phyloP scores from a whole-genome alignment of 2,888 invertebrate species.

The Polyommatus icarus region DNA sequence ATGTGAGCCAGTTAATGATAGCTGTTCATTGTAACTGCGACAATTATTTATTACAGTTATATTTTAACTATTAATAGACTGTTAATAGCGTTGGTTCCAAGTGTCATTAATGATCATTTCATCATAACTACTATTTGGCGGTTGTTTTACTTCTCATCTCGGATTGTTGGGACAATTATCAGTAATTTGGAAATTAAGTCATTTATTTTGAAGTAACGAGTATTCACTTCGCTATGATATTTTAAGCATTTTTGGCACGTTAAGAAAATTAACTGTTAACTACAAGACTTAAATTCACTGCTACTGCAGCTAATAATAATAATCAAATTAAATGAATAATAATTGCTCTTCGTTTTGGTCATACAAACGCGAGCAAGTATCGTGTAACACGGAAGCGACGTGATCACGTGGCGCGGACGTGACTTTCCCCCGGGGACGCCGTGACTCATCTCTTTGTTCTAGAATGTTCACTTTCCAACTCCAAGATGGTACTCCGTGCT shows the following conservation, averaged over 20 bases:
- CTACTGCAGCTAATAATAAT: neutral
- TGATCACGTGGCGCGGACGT: constrained; percentile 19
- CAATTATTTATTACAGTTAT: constrained; percentile 13
- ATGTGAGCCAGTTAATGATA: neutral
- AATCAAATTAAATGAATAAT: neutral
- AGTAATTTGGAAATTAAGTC: no score
- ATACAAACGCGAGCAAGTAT: neutral
- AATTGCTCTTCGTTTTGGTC: neutral
- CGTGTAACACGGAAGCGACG: constrained; percentile 4
- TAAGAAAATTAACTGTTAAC: no score
- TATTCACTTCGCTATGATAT: no score
- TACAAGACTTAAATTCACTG: no score
- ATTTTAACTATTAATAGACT: neutral
- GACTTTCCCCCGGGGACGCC: neutral
- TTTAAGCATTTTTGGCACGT: no score
- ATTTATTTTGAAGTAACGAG: no score
- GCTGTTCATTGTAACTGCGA: neutral
- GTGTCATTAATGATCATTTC: neutral
- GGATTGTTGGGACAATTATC: no score
- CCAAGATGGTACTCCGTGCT: neutral
- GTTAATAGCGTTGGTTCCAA: neutral
- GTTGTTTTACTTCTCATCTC: neutral
- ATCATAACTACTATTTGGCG: neutral
- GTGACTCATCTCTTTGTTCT: constrained; percentile 27
- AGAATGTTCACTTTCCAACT: neutral